Conservation (phyloP, 2,113 vertebrate genomes). For the Anoura caudifer region DNA sequence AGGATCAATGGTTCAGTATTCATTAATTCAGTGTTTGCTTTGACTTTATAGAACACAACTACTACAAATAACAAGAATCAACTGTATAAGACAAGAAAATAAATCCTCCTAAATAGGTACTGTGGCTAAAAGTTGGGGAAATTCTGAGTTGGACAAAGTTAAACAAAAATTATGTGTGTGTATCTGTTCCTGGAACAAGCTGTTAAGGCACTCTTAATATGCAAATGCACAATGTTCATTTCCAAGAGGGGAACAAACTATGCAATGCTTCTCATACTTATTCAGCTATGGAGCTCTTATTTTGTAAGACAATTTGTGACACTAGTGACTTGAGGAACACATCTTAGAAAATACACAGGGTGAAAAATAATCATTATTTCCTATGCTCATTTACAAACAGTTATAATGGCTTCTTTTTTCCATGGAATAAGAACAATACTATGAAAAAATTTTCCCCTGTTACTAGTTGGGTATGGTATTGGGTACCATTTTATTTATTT, state of each 20-base stretch:
- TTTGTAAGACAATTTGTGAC: conserved; percentile 24
- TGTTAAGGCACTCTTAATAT: not conserved
- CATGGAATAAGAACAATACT: not conserved
- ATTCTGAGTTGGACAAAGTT: not conserved
- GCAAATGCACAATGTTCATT: not conserved
- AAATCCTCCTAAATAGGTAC: not conserved
- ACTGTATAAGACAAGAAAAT: not conserved
- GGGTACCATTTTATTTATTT: not conserved
- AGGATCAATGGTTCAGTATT: not conserved
- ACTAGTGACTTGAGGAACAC: not conserved
- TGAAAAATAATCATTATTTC: not conserved
- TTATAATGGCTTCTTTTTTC: not conserved
- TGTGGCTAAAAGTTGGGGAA: not conserved
- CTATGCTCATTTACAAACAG: not conserved
- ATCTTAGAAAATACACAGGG: not conserved
- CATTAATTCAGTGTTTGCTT: not conserved
- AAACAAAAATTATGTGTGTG: not conserved
- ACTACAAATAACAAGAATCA: not conserved
- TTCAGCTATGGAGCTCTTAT: not conserved
- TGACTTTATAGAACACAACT: not conserved
- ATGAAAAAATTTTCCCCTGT: not conserved
- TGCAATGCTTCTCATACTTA: not conserved
- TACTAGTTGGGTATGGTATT: not conserved
- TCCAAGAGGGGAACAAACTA: not conserved
- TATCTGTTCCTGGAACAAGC: not conserved